Conservation (phyloP, 2,113 vertebrate species). For the Raja brachyura region DNA sequence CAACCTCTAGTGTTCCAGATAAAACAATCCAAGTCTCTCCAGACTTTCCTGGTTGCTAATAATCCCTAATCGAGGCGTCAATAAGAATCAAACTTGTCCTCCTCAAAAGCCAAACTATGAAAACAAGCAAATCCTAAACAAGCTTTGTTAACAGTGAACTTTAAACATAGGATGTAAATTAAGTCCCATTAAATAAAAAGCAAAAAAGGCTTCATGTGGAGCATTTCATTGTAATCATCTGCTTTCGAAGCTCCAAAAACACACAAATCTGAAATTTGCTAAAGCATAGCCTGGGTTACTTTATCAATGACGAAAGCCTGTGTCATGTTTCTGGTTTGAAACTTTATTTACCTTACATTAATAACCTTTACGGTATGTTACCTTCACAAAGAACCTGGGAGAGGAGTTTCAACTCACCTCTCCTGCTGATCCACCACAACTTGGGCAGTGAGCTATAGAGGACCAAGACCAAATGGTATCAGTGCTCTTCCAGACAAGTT, state of each 20-base stretch:
- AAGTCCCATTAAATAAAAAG: background rate
- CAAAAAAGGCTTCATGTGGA: background rate
- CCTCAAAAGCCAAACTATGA: background rate
- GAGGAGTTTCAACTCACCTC: background rate
- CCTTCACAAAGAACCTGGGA: background rate
- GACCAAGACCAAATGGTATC: background rate
- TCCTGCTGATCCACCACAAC: background rate
- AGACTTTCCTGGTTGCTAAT: too few relatives aligned
- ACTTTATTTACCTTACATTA: background rate
- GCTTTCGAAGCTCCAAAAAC: background rate
- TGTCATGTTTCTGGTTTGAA: background rate
- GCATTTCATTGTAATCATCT: background rate
- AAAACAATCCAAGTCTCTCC: too few relatives aligned
- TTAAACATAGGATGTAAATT: background rate
- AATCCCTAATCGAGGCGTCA: too few relatives aligned
- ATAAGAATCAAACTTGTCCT: background rate
- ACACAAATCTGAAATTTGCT: background rate
- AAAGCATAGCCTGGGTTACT: slow-evolving; percentile 24
- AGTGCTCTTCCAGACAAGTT: background rate
- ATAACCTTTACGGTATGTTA: background rate
- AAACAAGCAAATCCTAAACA: background rate
- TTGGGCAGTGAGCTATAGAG: background rate
- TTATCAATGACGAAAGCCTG: background rate
- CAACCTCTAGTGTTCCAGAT: too few relatives aligned
- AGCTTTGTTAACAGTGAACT: background rate